phyloP scores from a whole-genome alignment of 2,888 invertebrate species.

The Hedya salicella region DNA sequence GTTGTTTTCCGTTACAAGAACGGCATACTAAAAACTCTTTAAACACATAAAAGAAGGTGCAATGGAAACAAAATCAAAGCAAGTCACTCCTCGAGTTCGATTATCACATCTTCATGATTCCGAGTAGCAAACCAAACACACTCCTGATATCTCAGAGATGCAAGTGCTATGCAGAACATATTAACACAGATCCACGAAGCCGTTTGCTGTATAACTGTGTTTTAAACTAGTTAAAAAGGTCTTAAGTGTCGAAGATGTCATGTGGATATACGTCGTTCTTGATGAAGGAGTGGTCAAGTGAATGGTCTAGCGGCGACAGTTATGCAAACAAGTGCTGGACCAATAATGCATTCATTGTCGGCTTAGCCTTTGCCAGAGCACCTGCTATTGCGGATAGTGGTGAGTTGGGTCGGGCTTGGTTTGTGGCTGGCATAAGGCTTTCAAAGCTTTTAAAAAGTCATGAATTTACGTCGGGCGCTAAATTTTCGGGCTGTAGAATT shows the following conservation, averaged over 20 bases:
- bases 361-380: slow-evolving; percentile 65
- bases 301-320: slow-evolving; percentile 76
- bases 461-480: not conserved
- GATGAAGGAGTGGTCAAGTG: slow-evolving; percentile 63
- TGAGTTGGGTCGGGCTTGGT: slow-evolving; percentile 16
- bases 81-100: slow-evolving; percentile 30
- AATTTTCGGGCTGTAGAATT: too few relatives aligned
- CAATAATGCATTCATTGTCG: slow-evolving; percentile 81
- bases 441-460: not conserved
- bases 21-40: too few relatives aligned
- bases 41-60: too few relatives aligned
- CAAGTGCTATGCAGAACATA: slow-evolving; percentile 76
- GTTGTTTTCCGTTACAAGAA: not conserved
- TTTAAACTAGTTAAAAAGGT: slow-evolving; percentile 8
- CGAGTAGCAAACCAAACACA: slow-evolving; percentile 46
- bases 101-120: slow-evolving; percentile 36
- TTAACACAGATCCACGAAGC: slow-evolving; percentile 75
- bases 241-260: not conserved
- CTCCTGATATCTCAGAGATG: slow-evolving; percentile 64
- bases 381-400: slow-evolving; percentile 64
- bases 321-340: slow-evolving; percentile 78
- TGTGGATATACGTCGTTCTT: not conserved
- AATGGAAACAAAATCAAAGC: slow-evolving; percentile 51
- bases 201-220: slow-evolving; percentile 78
- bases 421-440: slow-evolving; percentile 14